Base-by-base conservation (phyloP, 2,113 vertebrate genomes). In the Callionymus lyra region DNA sequence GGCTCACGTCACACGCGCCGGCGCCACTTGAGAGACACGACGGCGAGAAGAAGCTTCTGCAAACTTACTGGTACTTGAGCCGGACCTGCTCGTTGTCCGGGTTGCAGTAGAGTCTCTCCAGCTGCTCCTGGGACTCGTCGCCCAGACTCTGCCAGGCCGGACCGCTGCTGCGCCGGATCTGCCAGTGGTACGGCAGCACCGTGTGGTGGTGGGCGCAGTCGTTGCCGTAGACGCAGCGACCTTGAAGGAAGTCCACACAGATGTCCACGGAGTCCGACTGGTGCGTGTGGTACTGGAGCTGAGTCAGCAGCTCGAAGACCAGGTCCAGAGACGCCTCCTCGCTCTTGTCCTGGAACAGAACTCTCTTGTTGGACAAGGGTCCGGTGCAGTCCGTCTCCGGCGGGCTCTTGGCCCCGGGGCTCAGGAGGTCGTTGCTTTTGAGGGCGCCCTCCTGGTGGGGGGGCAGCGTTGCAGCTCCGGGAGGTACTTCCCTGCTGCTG, bases 51-150 rank as follows among this genome's bases (percentile, higher is more conserved):
- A 27, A 8, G 21, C 21, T 5, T 27, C 21, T 27, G 21, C 21
- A 44, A 59, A 96, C 95, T 87, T 84, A 99, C 96, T 91, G 76
- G 60, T 89, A 91, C 47, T 90, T 93, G 68, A 95, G 85, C 76
- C 88, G 87, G 84, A 94, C 87, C 66, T 90, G 88, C 34, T 97
- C 93, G 18, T 94, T 94, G 83, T 99, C 96, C 12, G 94, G 96
- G 77, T 96, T 98, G 86, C 96, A 99, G 78, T 94, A 99, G 41
- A 98, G 91, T 72, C 94, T 89, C 74, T 99, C 96, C 88, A 99
- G 84, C 70, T 97, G 95, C 70, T 99, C 95, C 83, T 99, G 95
- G 43, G 94, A 89, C 56, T 99, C 94, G 38, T 93, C 94, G 35
- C 87, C 86, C 51, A 99, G 80, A 51, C 92, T 97, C 59, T 97